Evolutionary conservation across 2,113 vertebrate genomes (phyloP).

Genomic region (Phocoena phocoena): DNA sequence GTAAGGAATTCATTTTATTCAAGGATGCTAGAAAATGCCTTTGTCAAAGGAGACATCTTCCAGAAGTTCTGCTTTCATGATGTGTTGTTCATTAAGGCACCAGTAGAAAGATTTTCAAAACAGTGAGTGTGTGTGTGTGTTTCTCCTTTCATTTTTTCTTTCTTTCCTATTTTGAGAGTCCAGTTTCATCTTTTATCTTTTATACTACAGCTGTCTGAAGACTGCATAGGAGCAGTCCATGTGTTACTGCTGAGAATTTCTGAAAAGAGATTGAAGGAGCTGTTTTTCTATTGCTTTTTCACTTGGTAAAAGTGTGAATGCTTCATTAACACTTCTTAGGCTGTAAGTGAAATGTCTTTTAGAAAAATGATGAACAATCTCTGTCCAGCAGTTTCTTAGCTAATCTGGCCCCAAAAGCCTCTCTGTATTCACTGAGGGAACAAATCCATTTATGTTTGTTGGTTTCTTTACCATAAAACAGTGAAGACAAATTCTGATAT

Average conservation of each 20-base stretch:
- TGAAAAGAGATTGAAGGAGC: conserved; percentile 18
- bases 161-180: not conserved
- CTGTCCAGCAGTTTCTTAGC: not conserved
- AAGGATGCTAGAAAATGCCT: not conserved
- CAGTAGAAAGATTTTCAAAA: not conserved
- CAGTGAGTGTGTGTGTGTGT: not conserved
- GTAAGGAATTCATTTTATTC: not conserved
- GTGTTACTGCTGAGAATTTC: not conserved
- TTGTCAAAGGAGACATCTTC: not conserved
- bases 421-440: not conserved
- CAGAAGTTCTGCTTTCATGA: not conserved
- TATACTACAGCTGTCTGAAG: not conserved
- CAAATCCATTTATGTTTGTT: not conserved
- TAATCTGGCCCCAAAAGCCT: not conserved
- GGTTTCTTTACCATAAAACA: not conserved
- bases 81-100: not conserved
- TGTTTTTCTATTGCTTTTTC: conserved; percentile 45
- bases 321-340: conserved; percentile 62
- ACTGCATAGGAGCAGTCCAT: not conserved
- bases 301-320: conserved; percentile 56
- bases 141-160: not conserved
- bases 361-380: conserved; percentile 50
- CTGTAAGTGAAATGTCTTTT: conserved; percentile 51
- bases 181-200: not conserved
- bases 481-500: not conserved